These are phyloP conservation scores for Habropoda laboriosa DNA, from an alignment of 1,140 invertebrate species.

Conservation along the genomic window DNA sequence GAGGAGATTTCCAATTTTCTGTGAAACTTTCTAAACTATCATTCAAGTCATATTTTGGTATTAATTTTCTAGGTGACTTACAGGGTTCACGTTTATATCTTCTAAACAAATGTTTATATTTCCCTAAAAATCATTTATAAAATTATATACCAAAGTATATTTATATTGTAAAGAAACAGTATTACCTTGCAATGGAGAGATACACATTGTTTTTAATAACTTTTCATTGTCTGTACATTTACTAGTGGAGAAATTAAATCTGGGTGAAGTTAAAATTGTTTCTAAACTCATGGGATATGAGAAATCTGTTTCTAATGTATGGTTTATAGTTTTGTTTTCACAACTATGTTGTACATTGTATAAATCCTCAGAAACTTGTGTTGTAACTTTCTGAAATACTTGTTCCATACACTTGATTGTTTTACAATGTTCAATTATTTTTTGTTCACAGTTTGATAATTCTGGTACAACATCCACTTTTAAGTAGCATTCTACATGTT, in stretches of 20 bases:
- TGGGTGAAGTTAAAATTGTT: conserved; percentile 36
- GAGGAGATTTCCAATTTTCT: conserved; percentile 23
- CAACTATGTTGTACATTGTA: not conserved
- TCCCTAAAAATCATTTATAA: conserved; percentile 48
- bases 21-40: not conserved
- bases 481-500: conserved; percentile 29
- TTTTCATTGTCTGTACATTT: not conserved
- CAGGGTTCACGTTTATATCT: conserved; percentile 54
- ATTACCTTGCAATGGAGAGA: conserved; percentile 35
- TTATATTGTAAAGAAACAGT: not conserved
- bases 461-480: conserved; percentile 14
- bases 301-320: conserved; percentile 1
- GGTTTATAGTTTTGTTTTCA: not conserved
- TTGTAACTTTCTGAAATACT: not conserved
- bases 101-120: conserved; percentile 69
- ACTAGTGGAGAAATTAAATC: conserved; percentile 40
- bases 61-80: too few species aligned
- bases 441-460: conserved; percentile 43
- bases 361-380: not conserved
- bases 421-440: conserved; percentile 10
- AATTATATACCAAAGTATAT: not conserved
- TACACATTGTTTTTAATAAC: conserved; percentile 1
- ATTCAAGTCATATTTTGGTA: not conserved
- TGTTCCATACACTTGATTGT: conserved; percentile 10
- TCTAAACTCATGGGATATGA: conserved; percentile 35